phyloP scores from a whole-genome alignment of 2,888 invertebrate genomes.

The Eupithecia centaureata region DNA sequence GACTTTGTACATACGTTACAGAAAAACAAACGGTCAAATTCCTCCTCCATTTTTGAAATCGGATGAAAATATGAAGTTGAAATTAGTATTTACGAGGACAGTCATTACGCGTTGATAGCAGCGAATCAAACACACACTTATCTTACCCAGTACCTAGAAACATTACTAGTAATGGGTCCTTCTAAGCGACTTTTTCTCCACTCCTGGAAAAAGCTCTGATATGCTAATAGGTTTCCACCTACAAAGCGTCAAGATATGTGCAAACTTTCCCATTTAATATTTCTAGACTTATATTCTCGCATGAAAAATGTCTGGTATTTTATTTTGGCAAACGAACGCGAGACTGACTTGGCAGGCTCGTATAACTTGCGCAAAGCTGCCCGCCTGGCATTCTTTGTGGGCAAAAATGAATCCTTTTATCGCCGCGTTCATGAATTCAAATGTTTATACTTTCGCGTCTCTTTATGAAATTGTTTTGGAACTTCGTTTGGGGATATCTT shows the following conservation, averaged over 20 bases:
- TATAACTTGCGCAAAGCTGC: slow-evolving; percentile 32
- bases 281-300: slow-evolving; percentile 24
- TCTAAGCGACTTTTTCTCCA: slow-evolving; percentile 12
- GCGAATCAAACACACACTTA: slow-evolving; percentile 7
- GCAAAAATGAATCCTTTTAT: slow-evolving; percentile 23
- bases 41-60: too few relatives aligned
- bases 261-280: slow-evolving; percentile 26
- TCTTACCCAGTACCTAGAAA: neutral
- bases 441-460: slow-evolving; percentile 25
- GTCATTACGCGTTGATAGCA: slow-evolving; percentile 5
- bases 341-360: slow-evolving; percentile 31
- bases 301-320: slow-evolving; percentile 33
- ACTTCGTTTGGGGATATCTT: slow-evolving; percentile 4
- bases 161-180: slow-evolving; percentile 5
- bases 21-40: too few relatives aligned
- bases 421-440: slow-evolving; percentile 30
- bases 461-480: slow-evolving; percentile 13
- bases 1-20: too few relatives aligned
- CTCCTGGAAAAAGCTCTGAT: slow-evolving; percentile 2
- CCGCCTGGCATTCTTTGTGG: slow-evolving; percentile 23
- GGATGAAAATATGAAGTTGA: neutral
- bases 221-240: slow-evolving; percentile 16
- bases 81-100: neutral
- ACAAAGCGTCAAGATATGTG: slow-evolving; percentile 19
- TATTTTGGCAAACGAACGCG: slow-evolving; percentile 37